These are phyloP conservation scores for Amiota mariae DNA, from an alignment of 2,888 invertebrate genomes.

Conservation along the genomic window DNA sequence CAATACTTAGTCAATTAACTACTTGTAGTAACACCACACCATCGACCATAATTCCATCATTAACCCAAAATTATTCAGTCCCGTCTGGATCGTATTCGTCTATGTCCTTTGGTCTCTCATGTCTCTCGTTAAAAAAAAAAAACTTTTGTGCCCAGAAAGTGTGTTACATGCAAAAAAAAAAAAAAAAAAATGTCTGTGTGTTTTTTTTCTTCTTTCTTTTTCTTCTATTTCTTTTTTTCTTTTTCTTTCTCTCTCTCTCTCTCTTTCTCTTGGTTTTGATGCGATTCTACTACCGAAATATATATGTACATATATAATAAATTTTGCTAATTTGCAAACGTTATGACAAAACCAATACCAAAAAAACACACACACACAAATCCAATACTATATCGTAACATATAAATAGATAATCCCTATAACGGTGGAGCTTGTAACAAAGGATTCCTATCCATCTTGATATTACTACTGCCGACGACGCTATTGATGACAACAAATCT, in stretches of 20 bases:
- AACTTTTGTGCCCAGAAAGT: no score
- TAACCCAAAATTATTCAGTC: no score
- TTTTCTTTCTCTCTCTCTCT: constrained; percentile 57
- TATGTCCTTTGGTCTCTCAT: no score
- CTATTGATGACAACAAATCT: no score
- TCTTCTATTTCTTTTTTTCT: constrained; percentile 59
- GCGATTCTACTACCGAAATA: constrained; percentile 8
- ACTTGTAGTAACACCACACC: no score
- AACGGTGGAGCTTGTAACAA: constrained; percentile 50
- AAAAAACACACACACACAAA: constrained; percentile 21
- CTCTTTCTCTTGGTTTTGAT: constrained; percentile 47
- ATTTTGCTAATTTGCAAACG: neutral
- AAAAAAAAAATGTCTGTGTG: constrained; percentile 59
- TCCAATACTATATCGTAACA: constrained; percentile 31
- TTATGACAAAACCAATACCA: constrained; percentile 29
- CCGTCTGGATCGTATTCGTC: no score
- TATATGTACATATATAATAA: no score
- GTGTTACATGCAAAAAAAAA: constrained; percentile 47
- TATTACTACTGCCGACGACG: constrained; percentile 17
- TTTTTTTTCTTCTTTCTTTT: constrained; percentile 61
- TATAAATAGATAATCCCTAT: constrained; percentile 63
- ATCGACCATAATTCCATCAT: no score
- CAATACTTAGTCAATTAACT: no score
- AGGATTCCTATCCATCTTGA: constrained; percentile 27
- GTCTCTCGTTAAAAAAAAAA: no score